Percentiles rank a stretch among this genome's conserved stretches.
These are phyloP conservation scores for Macrochelys suwanniensis DNA, from an alignment of 2,797 vertebrate species.

Conservation along the genomic window DNA sequence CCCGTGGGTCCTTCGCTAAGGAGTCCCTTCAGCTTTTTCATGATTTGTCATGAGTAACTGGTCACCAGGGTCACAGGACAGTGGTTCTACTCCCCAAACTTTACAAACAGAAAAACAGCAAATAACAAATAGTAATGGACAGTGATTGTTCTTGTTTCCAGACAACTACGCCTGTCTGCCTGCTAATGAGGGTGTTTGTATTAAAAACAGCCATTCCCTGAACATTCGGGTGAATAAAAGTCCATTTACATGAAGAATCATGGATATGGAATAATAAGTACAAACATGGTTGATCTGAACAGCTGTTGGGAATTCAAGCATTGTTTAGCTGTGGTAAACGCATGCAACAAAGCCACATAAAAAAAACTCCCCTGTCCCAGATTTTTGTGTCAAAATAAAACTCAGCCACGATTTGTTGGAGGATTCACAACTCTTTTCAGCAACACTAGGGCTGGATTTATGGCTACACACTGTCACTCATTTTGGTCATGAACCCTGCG, in stretches of 20 bases:
- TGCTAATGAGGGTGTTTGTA: neutral
- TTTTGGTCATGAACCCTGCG: neutral
- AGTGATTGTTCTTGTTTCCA: neutral
- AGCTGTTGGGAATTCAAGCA: neutral
- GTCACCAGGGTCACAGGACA: neutral
- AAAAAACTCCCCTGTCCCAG: neutral
- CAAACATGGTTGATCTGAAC: neutral
- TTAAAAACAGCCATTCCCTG: conserved; percentile 17
- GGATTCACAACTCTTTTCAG: conserved; percentile 16
- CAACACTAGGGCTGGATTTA: neutral
- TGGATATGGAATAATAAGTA: neutral
- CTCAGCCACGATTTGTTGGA: neutral
- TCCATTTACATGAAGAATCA: neutral
- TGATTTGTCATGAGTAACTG: neutral
- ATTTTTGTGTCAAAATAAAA: neutral
- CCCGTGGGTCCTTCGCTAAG: neutral
- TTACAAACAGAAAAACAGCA: neutral
- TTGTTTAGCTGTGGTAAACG: neutral
- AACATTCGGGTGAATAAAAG: neutral
- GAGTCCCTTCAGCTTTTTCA: neutral
- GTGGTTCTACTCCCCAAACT: neutral
- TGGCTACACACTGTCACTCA: neutral
- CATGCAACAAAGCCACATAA: neutral
- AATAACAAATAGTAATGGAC: neutral
- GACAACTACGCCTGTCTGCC: neutral